Percentiles rank a stretch among this genome's conserved stretches.
phyloP scores from a whole-genome alignment of 2,797 vertebrate species.

The Darevskia mixta region DNA sequence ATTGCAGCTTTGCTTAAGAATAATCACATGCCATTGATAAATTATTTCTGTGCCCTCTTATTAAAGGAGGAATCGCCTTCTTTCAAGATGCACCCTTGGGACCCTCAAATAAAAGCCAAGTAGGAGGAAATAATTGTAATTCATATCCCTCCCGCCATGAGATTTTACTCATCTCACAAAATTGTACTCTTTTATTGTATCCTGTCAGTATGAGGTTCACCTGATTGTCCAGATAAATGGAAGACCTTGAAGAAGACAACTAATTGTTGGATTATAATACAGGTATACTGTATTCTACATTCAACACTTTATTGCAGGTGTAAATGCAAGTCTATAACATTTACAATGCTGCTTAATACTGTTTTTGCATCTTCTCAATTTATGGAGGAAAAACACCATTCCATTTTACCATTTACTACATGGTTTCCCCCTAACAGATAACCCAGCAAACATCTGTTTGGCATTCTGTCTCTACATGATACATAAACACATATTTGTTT shows the following conservation, averaged over 20 bases:
- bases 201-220: neutral
- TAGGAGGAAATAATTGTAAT: conserved; percentile 1
- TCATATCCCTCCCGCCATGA: neutral
- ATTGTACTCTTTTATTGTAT: conserved; percentile 22
- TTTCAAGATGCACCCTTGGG: neutral
- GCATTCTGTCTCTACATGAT: neutral
- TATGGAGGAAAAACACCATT: neutral
- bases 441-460: neutral
- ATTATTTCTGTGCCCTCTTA: conserved; percentile 17
- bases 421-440: neutral
- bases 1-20: neutral
- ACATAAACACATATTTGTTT: neutral
- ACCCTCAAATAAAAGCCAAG: conserved; percentile 20
- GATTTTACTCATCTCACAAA: neutral
- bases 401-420: neutral
- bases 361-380: conserved; percentile 39
- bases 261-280: conserved; percentile 5
- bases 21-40: neutral
- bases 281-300: accelerated
- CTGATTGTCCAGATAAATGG: conserved; percentile 20
- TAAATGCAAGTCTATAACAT: conserved; percentile 13
- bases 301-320: neutral
- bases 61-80: neutral
- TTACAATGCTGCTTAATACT: neutral
- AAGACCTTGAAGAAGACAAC: conserved; percentile 3